Conservation (phyloP, 2,888 invertebrate genomes). For the Pandemis heparana region DNA sequence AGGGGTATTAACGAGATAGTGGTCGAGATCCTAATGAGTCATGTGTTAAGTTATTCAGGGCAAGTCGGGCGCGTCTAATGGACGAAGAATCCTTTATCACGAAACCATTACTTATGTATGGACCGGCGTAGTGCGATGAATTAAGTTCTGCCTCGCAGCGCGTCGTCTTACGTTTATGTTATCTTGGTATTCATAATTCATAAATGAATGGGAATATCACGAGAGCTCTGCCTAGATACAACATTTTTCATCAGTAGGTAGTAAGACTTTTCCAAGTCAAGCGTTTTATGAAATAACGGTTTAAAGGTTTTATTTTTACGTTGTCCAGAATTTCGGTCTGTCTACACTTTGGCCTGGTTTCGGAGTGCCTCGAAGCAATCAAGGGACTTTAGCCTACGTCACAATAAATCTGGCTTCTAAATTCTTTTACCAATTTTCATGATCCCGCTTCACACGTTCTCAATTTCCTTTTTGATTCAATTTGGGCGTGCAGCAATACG, state of each 20-base stretch:
- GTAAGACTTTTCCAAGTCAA: neutral
- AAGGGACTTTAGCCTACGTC: neutral
- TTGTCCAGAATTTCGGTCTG: neutral
- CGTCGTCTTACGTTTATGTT: conserved; percentile 13
- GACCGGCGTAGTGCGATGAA: conserved; percentile 22
- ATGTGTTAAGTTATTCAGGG: conserved; percentile 38
- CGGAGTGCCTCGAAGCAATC: neutral
- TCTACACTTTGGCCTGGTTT: too few species aligned
- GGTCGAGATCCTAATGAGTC: conserved; percentile 37
- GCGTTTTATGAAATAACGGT: neutral
- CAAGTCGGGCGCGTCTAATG: conserved; percentile 28
- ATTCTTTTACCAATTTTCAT: conserved; percentile 1
- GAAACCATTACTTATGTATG: conserved; percentile 37
- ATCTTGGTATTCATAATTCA: conserved; percentile 10
- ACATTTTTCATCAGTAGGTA: neutral
- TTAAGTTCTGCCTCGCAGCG: conserved; percentile 24
- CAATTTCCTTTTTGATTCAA: conserved; percentile 15
- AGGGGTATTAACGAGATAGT: conserved; percentile 24
- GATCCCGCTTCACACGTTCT: conserved; percentile 5
- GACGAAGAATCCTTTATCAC: conserved; percentile 27
- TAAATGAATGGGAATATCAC: conserved; percentile 14
- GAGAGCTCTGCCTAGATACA: neutral
- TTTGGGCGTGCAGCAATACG: neutral
- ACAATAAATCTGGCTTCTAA: neutral
- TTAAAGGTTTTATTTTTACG: neutral